Conservation (phyloP, 2,888 invertebrate species). For the Cartodere bifasciata region DNA sequence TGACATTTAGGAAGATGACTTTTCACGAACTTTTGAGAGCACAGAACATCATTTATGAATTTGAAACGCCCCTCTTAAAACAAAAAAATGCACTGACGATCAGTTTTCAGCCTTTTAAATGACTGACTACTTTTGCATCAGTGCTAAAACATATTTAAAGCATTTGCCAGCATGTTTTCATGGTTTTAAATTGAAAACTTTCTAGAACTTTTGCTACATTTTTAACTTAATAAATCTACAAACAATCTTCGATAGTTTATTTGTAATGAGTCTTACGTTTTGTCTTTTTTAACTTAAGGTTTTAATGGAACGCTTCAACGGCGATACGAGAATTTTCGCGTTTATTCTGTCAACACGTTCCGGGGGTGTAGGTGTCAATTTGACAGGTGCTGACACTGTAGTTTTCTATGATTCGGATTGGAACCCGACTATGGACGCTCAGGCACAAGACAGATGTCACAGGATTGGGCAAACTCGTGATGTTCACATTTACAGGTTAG, state of each 20-base stretch:
- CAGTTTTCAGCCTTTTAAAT: slow-evolving; percentile 14
- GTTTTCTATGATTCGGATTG: slow-evolving; percentile 99
- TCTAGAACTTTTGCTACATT: slow-evolving; percentile 22
- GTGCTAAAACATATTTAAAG: slow-evolving; percentile 18
- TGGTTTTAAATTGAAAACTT: slow-evolving; percentile 22
- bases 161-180: slow-evolving; percentile 17
- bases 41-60: no score
- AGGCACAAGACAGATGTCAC: slow-evolving; percentile 93
- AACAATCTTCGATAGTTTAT: slow-evolving; percentile 1
- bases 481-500: slow-evolving; percentile 84
- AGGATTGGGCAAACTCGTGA: slow-evolving; percentile 98
- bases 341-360: slow-evolving; percentile 97
- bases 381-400: slow-evolving; percentile 98
- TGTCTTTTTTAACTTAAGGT: slow-evolving; percentile 35
- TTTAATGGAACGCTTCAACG: slow-evolving; percentile 95
- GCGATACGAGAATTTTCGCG: slow-evolving; percentile 86
- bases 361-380: slow-evolving; percentile 95
- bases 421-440: slow-evolving; percentile 99
- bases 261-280: slow-evolving; percentile 6
- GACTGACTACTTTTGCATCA: slow-evolving; percentile 18
- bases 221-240: neutral
- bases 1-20: no score
- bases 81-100: slow-evolving; percentile 14
- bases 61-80: no score
- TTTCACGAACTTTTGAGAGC: no score